Base-by-base conservation (phyloP, 2,797 vertebrate species). In the Gymnocypris eckloni region DNA sequence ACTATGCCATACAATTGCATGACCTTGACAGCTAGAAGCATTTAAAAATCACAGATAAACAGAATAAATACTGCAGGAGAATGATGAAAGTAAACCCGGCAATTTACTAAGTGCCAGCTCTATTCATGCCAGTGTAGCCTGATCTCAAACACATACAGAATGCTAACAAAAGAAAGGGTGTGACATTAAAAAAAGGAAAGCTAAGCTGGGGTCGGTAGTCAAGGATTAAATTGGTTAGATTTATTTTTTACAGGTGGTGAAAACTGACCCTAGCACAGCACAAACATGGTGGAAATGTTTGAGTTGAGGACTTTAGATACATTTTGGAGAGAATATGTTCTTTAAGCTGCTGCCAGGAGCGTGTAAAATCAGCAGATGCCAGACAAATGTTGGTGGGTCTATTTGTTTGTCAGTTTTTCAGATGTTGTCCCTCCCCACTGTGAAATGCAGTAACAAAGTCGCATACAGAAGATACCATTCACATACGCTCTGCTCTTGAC, bases 61-160 rank as follows among this genome's bases (percentile, higher is more conserved):
- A 20, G 28, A 22, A 18, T 52, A 56, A 86, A 88, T 85, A 50
- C 43, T 18, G 15, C 18, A 59, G 43, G 20, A 81, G 77, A 79
- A 54, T 39, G 16, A 73, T 25, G 76, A 70, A 78, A 39, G 85
- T 72, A 86, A 85, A 77, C 41, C 10, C 6, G 20, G 71, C 76
- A 73, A 84, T 88, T 87, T 90, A 61, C 85, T 86, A 86, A 87
- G 84, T 86, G 81, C 72, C 78, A 72, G 76, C 66, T 79, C 73
- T 79, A 70, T 86, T 88, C 54, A 87, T 75, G 25, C 61, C 28
- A 9, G 79, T 59, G 89, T 69, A 90, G 85, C 81, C 50, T 45
- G 89, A 88, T 84, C 86, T 73, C 56, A 61, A 61, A 81, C 81
- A 59, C 86, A 87, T 86, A 84, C 87, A 79, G 83, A 52, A 48